Evolutionary conservation across 2,888 invertebrate genomes (phyloP), one percentile per base, ranked within the genome.

Genomic region (Fragum fragum): DNA sequence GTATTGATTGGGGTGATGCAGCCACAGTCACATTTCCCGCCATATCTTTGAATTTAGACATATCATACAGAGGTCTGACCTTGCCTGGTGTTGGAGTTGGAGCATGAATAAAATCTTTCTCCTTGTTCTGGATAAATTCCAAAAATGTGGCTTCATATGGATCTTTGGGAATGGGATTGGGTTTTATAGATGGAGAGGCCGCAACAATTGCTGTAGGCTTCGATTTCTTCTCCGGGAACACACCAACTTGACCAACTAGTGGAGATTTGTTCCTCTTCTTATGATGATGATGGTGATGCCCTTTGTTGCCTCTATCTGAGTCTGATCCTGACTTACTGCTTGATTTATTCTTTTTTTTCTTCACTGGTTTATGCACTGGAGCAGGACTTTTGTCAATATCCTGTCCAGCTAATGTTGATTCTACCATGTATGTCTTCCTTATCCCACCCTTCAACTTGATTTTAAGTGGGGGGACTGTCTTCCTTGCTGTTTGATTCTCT

Each of bases 391-490:
- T 21, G n/a, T 14, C 18, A 28, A 23, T 26, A 14, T 53, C 71
- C 18, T 32, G 21, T 26, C 18, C 36, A n/a, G 23, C 66, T 42
- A 23, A 73, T 76, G 39, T 29, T 1, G 80, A 74, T 55, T 82
- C 81, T 18, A 86, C 83, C 69, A 81, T 83, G 52, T 86, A 86
- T 2, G 79, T 79, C 55, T 86, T 86, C 72, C 59, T 70, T 23
- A 77, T 55, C 9, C 74, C 70, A 68, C 77, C 83, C 59, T 81
- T 77, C 1, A 86, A 52, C 69, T 86, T 86, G 9, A 86, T 78
- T 52, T 86, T 86, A 18, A 86, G 59, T 14, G 86, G 86, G n/a
- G 86, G 86, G 42, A 86, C 86, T 32, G 86, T 86, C 74, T 86
- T 86, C 36, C 84, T 81, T 1, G 82, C 87, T 52, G 79, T 84